Evolutionary conservation across 2,888 invertebrate species (phyloP).

Genomic region (Amphipyra tragopoginis): DNA sequence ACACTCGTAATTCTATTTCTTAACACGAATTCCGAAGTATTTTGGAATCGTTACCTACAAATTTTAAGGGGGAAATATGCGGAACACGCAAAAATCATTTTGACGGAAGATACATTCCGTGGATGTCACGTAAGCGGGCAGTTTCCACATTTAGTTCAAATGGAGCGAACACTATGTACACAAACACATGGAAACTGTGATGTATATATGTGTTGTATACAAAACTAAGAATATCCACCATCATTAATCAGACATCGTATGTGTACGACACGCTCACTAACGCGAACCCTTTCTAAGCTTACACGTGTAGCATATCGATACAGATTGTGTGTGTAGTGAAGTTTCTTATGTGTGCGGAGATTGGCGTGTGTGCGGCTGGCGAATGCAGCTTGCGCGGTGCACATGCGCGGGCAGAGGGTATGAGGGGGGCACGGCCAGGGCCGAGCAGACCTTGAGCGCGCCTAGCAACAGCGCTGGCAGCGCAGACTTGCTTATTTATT

Average conservation of each 20-base stretch:
- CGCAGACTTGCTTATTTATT: slow-evolving; percentile 79
- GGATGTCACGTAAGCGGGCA: slow-evolving; percentile 73
- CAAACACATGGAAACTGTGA: slow-evolving; percentile 51
- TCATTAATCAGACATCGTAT: slow-evolving; percentile 68
- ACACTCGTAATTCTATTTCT: neutral
- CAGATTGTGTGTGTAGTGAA: slow-evolving; percentile 31
- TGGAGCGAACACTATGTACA: slow-evolving; percentile 56
- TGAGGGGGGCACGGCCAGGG: slow-evolving; percentile 78
- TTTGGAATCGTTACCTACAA: neutral
- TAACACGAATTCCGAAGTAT: neutral
- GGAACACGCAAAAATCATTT: slow-evolving; percentile 35
- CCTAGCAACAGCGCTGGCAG: slow-evolving; percentile 85
- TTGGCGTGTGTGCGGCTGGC: slow-evolving; percentile 61
- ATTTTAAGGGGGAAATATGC: slow-evolving; percentile 12
- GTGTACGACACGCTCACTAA: slow-evolving; percentile 63
- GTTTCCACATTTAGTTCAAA: slow-evolving; percentile 78
- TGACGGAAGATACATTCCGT: slow-evolving; percentile 61
- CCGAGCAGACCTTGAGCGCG: slow-evolving; percentile 85
- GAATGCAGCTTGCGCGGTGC: slow-evolving; percentile 79
- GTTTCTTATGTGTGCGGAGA: slow-evolving; percentile 48
- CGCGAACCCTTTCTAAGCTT: slow-evolving; percentile 64
- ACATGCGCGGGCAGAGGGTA: slow-evolving; percentile 72
- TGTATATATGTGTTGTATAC: slow-evolving; percentile 54
- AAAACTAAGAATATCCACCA: slow-evolving; percentile 66
- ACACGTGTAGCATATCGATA: slow-evolving; percentile 57